Percentiles rank a stretch among this genome's conserved stretches.
phyloP scores from a whole-genome alignment of 37 sponge, comb jelly and placozoan genomes.

The Corticium candelabrum region DNA sequence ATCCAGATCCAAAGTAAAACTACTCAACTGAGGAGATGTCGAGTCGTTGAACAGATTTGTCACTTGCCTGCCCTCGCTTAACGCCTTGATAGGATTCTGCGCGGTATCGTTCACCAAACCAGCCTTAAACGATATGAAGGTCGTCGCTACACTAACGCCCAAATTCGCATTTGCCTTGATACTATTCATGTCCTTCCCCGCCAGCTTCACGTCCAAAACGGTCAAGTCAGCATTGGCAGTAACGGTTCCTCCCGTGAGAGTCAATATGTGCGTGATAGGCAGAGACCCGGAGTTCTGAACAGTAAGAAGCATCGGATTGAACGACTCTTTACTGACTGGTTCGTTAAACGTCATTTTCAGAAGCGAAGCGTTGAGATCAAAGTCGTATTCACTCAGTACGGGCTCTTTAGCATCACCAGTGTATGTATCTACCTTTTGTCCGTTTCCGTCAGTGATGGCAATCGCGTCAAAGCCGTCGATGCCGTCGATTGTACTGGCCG shows the following conservation, averaged over 20 bases:
- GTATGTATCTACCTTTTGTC: slow-evolving; percentile 15
- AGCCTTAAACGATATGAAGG: slow-evolving; percentile 35
- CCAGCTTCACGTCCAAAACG: not conserved
- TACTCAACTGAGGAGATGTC: slow-evolving; percentile 33
- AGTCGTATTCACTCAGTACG: not conserved
- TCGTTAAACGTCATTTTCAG: slow-evolving; percentile 54
- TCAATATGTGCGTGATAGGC: not conserved
- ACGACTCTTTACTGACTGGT: slow-evolving; percentile 47
- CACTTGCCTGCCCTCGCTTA: slow-evolving; percentile 35
- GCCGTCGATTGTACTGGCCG: not conserved
- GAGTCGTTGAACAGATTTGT: slow-evolving; percentile 19
- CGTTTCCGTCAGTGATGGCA: not conserved
- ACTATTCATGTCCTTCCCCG: no score
- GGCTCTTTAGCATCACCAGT: not conserved
- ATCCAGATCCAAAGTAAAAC: slow-evolving; percentile 54
- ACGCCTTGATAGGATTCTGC: slow-evolving; percentile 12
- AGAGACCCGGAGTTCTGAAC: slow-evolving; percentile 22
- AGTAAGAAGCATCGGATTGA: slow-evolving; percentile 50
- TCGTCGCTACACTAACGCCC: slow-evolving; percentile 40
- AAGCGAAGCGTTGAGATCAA: not conserved
- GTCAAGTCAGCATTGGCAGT: slow-evolving; percentile 9
- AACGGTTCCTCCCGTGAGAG: slow-evolving; percentile 16
- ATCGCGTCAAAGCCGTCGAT: not conserved
- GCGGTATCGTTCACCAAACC: slow-evolving; percentile 29
- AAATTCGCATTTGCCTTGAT: slow-evolving; percentile 12